Conservation (phyloP, 2,888 invertebrate genomes). For the Agrochola macilenta region DNA sequence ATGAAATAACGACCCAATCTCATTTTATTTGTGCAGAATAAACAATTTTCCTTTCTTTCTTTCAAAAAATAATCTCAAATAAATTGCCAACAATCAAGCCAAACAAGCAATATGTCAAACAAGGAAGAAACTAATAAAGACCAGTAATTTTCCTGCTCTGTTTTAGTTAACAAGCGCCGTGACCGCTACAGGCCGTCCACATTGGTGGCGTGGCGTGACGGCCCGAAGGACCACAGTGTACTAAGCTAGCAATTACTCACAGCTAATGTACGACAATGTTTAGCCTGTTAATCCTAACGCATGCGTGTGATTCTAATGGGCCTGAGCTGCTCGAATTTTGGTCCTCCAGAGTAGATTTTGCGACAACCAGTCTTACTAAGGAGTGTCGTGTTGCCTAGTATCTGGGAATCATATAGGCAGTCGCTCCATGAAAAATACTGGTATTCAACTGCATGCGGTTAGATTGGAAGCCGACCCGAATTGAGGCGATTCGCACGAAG, state of each 20-base stretch:
- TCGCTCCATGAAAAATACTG: neutral
- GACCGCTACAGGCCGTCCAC: constrained; percentile 36
- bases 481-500: too few species aligned
- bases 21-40: too few species aligned
- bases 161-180: constrained; percentile 32
- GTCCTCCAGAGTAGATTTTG: neutral
- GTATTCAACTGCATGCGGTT: neutral
- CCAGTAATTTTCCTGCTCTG: constrained; percentile 19
- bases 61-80: neutral
- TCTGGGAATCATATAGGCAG: neutral
- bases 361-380: neutral
- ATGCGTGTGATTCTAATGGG: constrained; percentile 67
- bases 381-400: neutral
- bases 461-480: neutral
- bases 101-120: constrained; percentile 4
- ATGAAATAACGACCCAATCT: neutral
- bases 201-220: constrained; percentile 59
- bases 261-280: constrained; percentile 77
- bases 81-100: neutral
- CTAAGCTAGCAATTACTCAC: constrained; percentile 82
- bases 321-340: constrained; percentile 30
- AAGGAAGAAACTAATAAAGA: constrained; percentile 11
- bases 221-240: constrained; percentile 66
- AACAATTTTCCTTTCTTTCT: too few species aligned
- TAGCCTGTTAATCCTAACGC: constrained; percentile 73